phyloP scores from a whole-genome alignment of 2,797 vertebrate species.

The Allobates femoralis region DNA sequence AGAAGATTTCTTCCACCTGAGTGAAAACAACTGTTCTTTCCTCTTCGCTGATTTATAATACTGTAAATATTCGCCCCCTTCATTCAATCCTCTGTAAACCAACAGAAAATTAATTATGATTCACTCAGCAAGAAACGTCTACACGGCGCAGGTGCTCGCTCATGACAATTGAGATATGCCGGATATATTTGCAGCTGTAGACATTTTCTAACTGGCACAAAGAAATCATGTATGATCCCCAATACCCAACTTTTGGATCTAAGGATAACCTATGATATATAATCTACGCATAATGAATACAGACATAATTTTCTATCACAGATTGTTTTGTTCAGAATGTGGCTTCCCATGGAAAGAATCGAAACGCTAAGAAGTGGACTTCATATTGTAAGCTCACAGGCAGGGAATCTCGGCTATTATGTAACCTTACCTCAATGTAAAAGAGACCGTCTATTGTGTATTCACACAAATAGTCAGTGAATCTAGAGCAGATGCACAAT shows the following conservation, averaged over 20 bases:
- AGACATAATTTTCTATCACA: not conserved
- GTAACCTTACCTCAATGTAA: too few species aligned
- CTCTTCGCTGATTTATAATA: not conserved
- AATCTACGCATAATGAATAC: not conserved
- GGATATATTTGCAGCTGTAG: not conserved
- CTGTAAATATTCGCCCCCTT: not conserved
- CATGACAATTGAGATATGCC: not conserved
- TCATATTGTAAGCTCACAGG: too few species aligned
- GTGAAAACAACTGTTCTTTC: not conserved
- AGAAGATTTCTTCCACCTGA: constrained; percentile 8
- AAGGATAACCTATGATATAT: not conserved
- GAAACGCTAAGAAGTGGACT: too few species aligned
- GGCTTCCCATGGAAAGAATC: not conserved
- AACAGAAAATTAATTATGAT: constrained; percentile 5
- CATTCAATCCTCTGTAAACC: not conserved
- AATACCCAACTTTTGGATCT: not conserved
- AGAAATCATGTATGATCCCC: not conserved
- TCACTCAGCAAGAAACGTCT: constrained; percentile 1
- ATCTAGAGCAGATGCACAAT: too few species aligned
- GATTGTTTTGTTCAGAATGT: not conserved
- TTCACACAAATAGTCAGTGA: too few species aligned
- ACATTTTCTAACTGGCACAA: not conserved
- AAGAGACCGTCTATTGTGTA: too few species aligned
- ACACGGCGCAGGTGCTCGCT: not conserved
- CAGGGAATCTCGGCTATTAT: too few species aligned